Conservation (phyloP, 2,797 vertebrate species). For the Octomys mimax region DNA sequence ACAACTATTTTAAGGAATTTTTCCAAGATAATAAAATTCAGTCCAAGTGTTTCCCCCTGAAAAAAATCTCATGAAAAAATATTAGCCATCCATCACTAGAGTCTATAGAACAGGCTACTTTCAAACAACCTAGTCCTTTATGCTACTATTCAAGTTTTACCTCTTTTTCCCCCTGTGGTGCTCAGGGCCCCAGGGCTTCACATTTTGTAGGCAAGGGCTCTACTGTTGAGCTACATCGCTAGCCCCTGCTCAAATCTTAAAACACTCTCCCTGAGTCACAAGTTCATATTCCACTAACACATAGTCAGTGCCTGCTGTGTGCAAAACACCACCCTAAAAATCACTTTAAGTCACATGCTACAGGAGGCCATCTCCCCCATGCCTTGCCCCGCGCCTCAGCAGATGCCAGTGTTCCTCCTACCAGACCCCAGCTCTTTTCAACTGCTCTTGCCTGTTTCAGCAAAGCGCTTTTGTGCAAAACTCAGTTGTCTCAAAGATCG, state of each 20-base stretch:
- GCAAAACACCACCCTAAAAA: neutral
- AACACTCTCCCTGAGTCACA: neutral
- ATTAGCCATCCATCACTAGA: neutral
- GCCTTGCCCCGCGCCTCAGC: neutral
- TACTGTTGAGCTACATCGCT: neutral
- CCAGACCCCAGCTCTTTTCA: neutral
- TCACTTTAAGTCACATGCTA: neutral
- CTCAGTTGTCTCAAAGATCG: neutral
- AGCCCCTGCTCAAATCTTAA: neutral
- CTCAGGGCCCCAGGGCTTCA: neutral
- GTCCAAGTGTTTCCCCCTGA: neutral
- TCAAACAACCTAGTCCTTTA: neutral
- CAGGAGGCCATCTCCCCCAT: neutral
- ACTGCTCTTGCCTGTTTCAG: neutral
- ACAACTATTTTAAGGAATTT: neutral
- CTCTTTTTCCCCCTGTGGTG: neutral
- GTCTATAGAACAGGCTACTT: neutral
- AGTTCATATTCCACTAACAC: neutral
- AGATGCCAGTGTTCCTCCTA: neutral
- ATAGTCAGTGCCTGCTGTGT: neutral
- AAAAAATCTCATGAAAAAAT: neutral
- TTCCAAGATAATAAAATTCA: conserved; percentile 25
- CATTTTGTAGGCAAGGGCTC: neutral
- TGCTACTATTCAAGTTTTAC: neutral
- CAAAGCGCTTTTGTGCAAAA: neutral